A percentile compares a stretch with the other conserved stretches of the same genome.
phyloP scores from a whole-genome alignment of 2,888 invertebrate genomes.

The Limnephilus marmoratus region DNA sequence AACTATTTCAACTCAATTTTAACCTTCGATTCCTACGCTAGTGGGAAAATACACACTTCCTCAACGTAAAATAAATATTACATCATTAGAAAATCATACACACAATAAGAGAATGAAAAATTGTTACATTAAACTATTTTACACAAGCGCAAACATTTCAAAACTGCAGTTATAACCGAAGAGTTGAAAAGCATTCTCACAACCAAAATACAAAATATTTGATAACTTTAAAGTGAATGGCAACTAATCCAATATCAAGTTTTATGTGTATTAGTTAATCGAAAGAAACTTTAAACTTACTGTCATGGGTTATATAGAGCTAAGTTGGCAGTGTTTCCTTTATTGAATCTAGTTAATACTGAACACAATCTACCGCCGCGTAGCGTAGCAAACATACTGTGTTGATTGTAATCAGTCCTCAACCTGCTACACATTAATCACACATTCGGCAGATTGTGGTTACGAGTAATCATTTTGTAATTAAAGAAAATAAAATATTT shows the following conservation, averaged over 20 bases:
- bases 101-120: conserved; percentile 22
- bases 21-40: background rate
- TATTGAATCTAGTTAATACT: background rate
- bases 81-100: conserved; percentile 41
- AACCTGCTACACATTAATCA: background rate
- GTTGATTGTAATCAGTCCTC: background rate
- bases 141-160: conserved; percentile 16
- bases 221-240: conserved; percentile 2
- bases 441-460: background rate
- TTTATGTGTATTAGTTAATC: background rate
- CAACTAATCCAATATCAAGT: conserved; percentile 30
- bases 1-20: conserved; percentile 22
- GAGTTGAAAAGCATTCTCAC: conserved; percentile 33
- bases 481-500: background rate
- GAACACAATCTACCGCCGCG: background rate
- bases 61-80: conserved; percentile 42
- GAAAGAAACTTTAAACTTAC: conserved; percentile 24
- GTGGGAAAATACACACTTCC: conserved; percentile 1
- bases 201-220: conserved; percentile 41
- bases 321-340: conserved; percentile 15
- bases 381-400: background rate
- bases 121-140: conserved; percentile 19
- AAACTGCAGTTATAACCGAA: conserved; percentile 29
- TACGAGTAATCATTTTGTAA: background rate
- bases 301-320: conserved; percentile 29